Percentiles rank a stretch among this genome's conserved stretches.
phyloP scores from a whole-genome alignment of 2,797 vertebrate species.

The Todus mexicanus region DNA sequence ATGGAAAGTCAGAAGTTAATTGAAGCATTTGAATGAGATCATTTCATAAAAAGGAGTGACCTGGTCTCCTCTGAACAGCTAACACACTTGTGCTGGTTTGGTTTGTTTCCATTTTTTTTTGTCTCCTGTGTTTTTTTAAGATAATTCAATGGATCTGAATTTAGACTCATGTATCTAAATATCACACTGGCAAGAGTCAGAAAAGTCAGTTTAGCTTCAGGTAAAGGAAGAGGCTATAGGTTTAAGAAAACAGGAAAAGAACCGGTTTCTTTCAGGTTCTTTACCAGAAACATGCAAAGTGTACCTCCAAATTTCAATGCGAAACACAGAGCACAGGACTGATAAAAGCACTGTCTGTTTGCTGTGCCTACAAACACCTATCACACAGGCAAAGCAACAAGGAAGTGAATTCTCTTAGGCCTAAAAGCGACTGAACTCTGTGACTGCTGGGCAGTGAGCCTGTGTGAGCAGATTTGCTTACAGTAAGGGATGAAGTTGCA shows the following conservation, averaged over 20 bases:
- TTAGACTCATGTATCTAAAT: background rate
- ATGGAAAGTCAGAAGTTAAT: background rate
- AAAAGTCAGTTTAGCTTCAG: background rate
- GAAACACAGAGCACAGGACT: background rate
- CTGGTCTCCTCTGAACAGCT: background rate
- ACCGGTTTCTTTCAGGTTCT: background rate
- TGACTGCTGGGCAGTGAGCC: background rate
- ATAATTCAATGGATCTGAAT: background rate
- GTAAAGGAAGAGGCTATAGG: background rate
- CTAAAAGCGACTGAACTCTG: background rate
- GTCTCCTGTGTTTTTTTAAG: background rate
- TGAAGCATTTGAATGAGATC: background rate
- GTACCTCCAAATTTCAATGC: background rate
- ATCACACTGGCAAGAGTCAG: background rate
- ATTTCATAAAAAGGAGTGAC: background rate
- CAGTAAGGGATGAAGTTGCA: background rate
- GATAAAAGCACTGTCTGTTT: background rate
- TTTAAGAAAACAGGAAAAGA: background rate
- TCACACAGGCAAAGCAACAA: background rate
- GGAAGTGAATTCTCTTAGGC: background rate
- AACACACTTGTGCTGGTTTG: background rate
- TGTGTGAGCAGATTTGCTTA: background rate
- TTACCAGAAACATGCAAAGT: background rate
- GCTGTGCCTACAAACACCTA: background rate
- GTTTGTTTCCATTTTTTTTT: background rate